These are phyloP conservation scores for Festucalex cinctus DNA, from an alignment of 2,113 vertebrate species.

Conservation along the genomic window DNA sequence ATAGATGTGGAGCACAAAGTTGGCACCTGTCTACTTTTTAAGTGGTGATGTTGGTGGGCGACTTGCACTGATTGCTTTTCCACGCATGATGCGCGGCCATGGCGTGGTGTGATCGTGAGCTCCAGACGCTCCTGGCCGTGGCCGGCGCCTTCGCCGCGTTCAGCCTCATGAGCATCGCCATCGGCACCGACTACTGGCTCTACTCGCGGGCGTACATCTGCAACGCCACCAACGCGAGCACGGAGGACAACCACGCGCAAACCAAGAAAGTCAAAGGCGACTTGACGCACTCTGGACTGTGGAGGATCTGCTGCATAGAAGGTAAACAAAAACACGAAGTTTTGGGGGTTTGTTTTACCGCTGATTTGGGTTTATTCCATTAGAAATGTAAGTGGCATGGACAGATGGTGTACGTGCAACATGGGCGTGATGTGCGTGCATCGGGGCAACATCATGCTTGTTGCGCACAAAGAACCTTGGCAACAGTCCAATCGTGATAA, in stretches of 20 bases:
- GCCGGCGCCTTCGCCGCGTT: slow-evolving; percentile 90
- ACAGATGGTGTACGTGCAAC: neutral
- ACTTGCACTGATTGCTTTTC: no score
- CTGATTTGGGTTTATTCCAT: neutral
- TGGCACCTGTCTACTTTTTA: neutral
- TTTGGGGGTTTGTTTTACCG: neutral
- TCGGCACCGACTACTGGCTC: slow-evolving; percentile 95
- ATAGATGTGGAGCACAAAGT: neutral
- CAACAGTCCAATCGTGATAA: neutral
- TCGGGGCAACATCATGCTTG: slow-evolving; percentile 3
- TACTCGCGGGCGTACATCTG: slow-evolving; percentile 92
- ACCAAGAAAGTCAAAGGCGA: slow-evolving; percentile 77
- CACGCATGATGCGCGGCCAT: slow-evolving; percentile 67
- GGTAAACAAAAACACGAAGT: slow-evolving; percentile 65
- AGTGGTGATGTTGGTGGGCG: neutral
- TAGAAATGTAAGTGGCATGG: neutral
- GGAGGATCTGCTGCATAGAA: slow-evolving; percentile 94
- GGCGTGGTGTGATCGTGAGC: slow-evolving; percentile 92
- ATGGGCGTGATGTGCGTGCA: neutral
- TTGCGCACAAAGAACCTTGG: slow-evolving; percentile 12
- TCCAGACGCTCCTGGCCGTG: slow-evolving; percentile 87
- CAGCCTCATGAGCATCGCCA: slow-evolving; percentile 95
- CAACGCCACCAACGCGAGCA: slow-evolving; percentile 84
- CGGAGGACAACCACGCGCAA: slow-evolving; percentile 78
- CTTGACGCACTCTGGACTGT: slow-evolving; percentile 91